Evolutionary conservation across 2,113 vertebrate species (phyloP), one percentile per base, ranked within the genome.

Genomic region (Heliornis fulica): DNA sequence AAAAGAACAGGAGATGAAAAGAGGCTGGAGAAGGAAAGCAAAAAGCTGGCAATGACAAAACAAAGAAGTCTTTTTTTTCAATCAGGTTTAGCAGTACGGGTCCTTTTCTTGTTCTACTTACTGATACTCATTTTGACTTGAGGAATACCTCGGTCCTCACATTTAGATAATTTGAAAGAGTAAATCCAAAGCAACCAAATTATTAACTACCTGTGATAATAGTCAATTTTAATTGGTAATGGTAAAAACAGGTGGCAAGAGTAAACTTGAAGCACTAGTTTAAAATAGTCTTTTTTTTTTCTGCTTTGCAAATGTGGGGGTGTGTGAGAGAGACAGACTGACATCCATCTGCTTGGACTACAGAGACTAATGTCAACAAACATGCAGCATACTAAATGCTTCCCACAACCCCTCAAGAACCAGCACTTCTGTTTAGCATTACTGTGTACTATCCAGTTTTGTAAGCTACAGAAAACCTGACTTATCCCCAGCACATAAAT

Each of bases 261-360:
- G 64, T 53, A 97, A 89, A 76, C 40, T 89, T 82, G 60, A 29
- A 83, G 41, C 26, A 36, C 43, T 78, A 81, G 94, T 93, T 85
- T 61, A 92, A 93, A 97, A 63, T 74, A 61, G 18, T 54, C 21
- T 60, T 50, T 87, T 82, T 87, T 82, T 85, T 84, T 90, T 64
- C 11, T 96, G 54, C 54, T 50, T 93, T 90, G 64, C 45, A 90
- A 83, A 46, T 77, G 38, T 81, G 64, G 32, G 65, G 4, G 76
- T 41, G 69, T 77, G 53, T 53, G 48, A 31, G 36, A 36, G 90
- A 87, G 76, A 90, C 85, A 89, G 83, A 91, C 85, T 93, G 93
- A 92, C 79, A 63, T 96, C 93, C 91, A 92, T 94, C 92, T 95
- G 87, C 83, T 95, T 94, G 93, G 87, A 93, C 92, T 94, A 74